Evolutionary conservation across 64 coral and sea anemone species (phyloP).

Genomic region (Exaiptasia diaphana): DNA sequence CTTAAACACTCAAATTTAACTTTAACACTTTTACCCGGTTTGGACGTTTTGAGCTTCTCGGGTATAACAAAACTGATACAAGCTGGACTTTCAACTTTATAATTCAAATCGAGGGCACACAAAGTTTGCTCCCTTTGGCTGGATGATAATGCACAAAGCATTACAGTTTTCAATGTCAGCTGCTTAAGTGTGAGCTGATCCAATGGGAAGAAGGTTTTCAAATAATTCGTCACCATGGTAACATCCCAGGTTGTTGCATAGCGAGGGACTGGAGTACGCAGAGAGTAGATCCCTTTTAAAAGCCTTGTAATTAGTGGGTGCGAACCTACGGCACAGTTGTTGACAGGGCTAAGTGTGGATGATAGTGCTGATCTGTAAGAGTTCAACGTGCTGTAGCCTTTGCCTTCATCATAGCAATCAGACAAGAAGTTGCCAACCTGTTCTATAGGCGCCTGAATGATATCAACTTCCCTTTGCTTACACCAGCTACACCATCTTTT

Average conservation of each 20-base stretch:
- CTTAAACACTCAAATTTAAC: constrained; percentile 54
- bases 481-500: constrained; percentile 66
- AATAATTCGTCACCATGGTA: constrained; percentile 50
- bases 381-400: constrained; percentile 68
- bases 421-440: constrained; percentile 51
- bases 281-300: constrained; percentile 50
- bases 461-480: constrained; percentile 60
- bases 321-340: constrained; percentile 33
- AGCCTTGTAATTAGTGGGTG: constrained; percentile 50
- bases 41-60: constrained; percentile 43
- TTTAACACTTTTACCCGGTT: constrained; percentile 54
- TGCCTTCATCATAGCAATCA: constrained; percentile 37
- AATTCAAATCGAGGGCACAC: constrained; percentile 72
- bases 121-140: constrained; percentile 68
- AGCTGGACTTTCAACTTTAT: neutral
- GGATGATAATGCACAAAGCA: constrained; percentile 84
- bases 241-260: constrained; percentile 64
- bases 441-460: constrained; percentile 55
- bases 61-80: constrained; percentile 61
- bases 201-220: constrained; percentile 68
- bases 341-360: constrained; percentile 36
- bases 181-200: constrained; percentile 47
- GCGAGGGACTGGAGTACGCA: constrained; percentile 27
- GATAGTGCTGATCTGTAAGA: constrained; percentile 55
- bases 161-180: constrained; percentile 80